Evolutionary conservation across 2,113 vertebrate species (phyloP), one percentile per base, ranked within the genome.

Genomic region (Sclerurus mexicanus): DNA sequence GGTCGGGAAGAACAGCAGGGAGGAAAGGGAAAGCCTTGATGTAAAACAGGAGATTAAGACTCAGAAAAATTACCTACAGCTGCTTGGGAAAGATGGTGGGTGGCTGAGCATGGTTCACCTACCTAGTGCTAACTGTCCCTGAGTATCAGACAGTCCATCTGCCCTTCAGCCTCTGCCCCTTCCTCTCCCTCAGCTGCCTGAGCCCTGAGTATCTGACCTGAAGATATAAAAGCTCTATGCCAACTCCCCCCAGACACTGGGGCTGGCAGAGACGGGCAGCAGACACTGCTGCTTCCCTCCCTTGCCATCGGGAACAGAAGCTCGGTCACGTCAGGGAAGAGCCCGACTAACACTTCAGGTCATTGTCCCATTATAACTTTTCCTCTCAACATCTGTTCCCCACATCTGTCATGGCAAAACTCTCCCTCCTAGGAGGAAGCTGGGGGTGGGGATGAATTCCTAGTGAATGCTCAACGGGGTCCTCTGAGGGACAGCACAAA

Each of bases 331-430:
- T 14, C 72, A 77, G 31, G 67, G 67, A 63, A 46, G 47, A 64
- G 56, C 90, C 88, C 76, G 72, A 4, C 72, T 23, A 84, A 84
- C 69, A 89, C 83, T 94, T 68, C 37, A 88, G 88, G 93, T 94
- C 90, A 78, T 58, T 62, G 95, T 93, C 90, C 88, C 28, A 0
- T 58, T 64, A 16, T 84, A 96, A 90, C 96, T 94, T 87, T 50
- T 79, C 86, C 83, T 86, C 88, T 74, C 90, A 59, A 92, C 96
- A 96, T 97, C 95, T 95, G 96, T 66, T 96, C 93, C 76, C 56
- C 84, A 64, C 92, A 95, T 90, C 96, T 97, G 96, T 11, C n/a
- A 31, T 22, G 86, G 90, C 85, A 90, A 90, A 95, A 78, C 37
- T 87, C 90, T 89, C 72, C 79, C 64, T 90, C 76, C 66, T 58